phyloP scores from a whole-genome alignment of 2,113 vertebrate genomes.

The Chionis minor region DNA sequence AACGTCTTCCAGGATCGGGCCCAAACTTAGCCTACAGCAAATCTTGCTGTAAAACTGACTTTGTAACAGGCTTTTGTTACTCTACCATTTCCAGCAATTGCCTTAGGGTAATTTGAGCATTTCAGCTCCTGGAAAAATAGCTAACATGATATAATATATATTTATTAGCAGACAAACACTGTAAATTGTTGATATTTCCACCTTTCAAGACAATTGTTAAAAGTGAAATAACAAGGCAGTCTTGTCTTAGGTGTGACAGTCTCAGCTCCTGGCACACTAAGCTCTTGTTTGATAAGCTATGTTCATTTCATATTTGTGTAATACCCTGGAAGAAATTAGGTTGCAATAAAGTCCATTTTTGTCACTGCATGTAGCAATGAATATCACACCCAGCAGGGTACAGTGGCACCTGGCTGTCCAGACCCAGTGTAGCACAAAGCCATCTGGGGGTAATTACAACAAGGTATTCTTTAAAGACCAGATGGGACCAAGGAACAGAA shows the following conservation, averaged over 20 bases:
- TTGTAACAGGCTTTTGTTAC: neutral
- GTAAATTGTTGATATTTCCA: conserved; percentile 48
- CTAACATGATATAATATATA: conserved; percentile 39
- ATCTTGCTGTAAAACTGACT: neutral
- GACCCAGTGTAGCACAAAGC: conserved; percentile 88
- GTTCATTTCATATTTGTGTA: conserved; percentile 84
- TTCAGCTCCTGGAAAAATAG: conserved; percentile 31
- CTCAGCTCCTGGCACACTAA: conserved; percentile 59
- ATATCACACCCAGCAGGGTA: conserved; percentile 92
- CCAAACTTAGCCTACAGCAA: neutral
- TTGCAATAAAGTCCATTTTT: conserved; percentile 88
- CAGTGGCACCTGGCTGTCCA: conserved; percentile 96
- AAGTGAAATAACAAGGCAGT: conserved; percentile 68
- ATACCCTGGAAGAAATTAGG: conserved; percentile 85
- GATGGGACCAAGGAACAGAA: conserved; percentile 90
- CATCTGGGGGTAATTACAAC: conserved; percentile 99
- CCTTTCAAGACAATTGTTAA: conserved; percentile 46
- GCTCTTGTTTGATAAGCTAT: conserved; percentile 63
- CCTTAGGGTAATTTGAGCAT: neutral
- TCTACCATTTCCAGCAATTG: neutral
- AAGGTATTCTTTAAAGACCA: conserved; percentile 99
- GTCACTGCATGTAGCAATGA: conserved; percentile 84
- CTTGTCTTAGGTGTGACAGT: conserved; percentile 68
- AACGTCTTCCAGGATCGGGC: neutral
- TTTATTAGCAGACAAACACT: conserved; percentile 31